Evolutionary conservation across 2,797 vertebrate genomes (phyloP), one percentile per base, ranked within the genome.

Genomic region (Meriones psammophilus): DNA sequence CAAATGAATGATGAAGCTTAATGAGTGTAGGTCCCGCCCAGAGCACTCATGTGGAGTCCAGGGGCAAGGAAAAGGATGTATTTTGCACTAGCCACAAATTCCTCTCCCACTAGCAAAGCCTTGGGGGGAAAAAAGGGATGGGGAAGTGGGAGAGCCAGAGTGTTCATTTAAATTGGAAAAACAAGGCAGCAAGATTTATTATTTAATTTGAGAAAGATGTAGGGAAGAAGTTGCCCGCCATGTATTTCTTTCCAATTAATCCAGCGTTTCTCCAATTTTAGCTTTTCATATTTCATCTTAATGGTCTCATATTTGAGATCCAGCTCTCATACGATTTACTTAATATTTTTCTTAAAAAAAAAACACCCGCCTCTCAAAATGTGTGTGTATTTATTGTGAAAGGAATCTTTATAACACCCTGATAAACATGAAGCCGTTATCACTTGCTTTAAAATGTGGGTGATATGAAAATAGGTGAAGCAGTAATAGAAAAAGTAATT

Each of bases 341-440:
- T 91, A 78, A 71, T 95, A 93, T 56, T 88, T 97, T 94, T 74
- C 68, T 93, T 93, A 88, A 94, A 66, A 94, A 64, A 94, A 66
- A 92, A 64, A 24, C 88, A 20, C 50, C 42, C 30, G 17, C 20
- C 86, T 96, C 94, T 71, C 58, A 91, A 95, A 84, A 66, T 17
- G 68, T 50, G 73, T 1, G 1, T 73, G 24, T 85, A 36, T 88
- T 97, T 94, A 92, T 89, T 79, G 71, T 89, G n/a, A 84, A 96
- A 87, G n/a, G 12, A 58, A 91, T 62, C 50, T 79, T 91, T 83
- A 56, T 81, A 83, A 79, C 39, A 46, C 10, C 26, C 33, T 17
- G 28, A 64, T 36, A 84, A 92, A 88, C 58, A 50, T 24, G 84
- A 94, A 89, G 69, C 39, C 26, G 50, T 91, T 93, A 89, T 90